Percentiles rank a stretch among this genome's conserved stretches.
These are phyloP conservation scores for Aptenodytes patagonicus DNA, from an alignment of 2,113 vertebrate species.

Conservation along the genomic window DNA sequence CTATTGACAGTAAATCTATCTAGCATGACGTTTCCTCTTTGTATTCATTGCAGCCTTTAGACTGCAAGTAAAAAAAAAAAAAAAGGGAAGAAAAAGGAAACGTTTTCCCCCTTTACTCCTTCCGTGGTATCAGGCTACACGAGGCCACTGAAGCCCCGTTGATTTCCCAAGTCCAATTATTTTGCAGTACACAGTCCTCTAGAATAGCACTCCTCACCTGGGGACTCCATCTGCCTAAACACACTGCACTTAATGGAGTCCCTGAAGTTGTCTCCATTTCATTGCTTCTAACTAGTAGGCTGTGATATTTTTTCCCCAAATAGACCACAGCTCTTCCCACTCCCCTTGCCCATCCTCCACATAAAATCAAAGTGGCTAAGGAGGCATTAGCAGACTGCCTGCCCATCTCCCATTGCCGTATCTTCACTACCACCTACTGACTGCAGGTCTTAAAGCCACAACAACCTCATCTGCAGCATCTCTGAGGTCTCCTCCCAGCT, in stretches of 20 bases:
- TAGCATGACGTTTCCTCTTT: conserved; percentile 24
- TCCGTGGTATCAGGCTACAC: conserved; percentile 64
- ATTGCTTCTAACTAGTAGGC: conserved; percentile 92
- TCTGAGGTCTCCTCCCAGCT: background rate
- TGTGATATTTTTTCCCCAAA: conserved; percentile 87
- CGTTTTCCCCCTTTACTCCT: background rate
- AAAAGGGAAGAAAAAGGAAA: background rate
- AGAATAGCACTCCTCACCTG: conserved; percentile 81
- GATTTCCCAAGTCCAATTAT: conserved; percentile 98
- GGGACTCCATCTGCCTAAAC: conserved; percentile 89
- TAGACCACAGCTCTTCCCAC: conserved; percentile 80
- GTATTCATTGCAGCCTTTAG: conserved; percentile 70
- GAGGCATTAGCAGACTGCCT: conserved; percentile 11
- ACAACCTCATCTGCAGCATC: background rate
- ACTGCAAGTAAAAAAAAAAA: conserved; percentile 56
- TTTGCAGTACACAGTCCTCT: conserved; percentile 85
- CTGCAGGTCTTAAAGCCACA: conserved; percentile 46
- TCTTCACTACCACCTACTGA: conserved; percentile 60
- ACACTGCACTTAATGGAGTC: conserved; percentile 89
- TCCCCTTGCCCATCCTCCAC: conserved; percentile 51
- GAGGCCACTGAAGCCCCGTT: conserved; percentile 87
- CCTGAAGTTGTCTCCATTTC: conserved; percentile 93
- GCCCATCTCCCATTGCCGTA: conserved; percentile 2
- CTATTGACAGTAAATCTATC: conserved; percentile 63
- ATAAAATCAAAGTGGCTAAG: conserved; percentile 73